Conservation (phyloP, 92 coral and sea anemone species). For the Montipora capitata region DNA sequence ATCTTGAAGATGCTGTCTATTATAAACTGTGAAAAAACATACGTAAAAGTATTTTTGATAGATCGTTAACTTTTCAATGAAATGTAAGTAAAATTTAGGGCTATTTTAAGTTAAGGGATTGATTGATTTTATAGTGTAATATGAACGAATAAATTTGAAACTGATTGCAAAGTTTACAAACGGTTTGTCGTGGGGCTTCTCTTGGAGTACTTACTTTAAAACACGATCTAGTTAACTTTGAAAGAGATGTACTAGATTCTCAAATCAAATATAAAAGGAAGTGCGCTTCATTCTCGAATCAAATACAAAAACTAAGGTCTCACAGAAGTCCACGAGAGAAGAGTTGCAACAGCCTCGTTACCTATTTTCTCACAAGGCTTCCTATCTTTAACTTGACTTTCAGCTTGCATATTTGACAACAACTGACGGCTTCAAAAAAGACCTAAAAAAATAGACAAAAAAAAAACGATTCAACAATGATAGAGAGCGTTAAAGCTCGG, state of each 20-base stretch:
- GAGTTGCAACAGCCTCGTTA: neutral
- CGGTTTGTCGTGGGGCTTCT: neutral
- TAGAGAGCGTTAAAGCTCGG: constrained; percentile 55
- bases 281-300: neutral
- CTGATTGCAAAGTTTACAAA: neutral
- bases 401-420: constrained; percentile 84
- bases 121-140: constrained; percentile 50
- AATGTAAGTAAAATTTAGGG: constrained; percentile 39
- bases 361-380: constrained; percentile 71
- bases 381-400: constrained; percentile 73
- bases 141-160: constrained; percentile 52
- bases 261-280: neutral
- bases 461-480: constrained; percentile 33
- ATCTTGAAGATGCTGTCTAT: neutral
- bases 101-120: neutral
- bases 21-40: neutral
- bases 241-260: neutral
- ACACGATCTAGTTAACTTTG: neutral
- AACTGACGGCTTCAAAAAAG: neutral
- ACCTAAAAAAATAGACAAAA: constrained; percentile 51
- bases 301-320: neutral
- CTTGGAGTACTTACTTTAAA: neutral
- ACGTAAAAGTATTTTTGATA: constrained; percentile 22
- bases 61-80: constrained; percentile 1
- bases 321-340: neutral